Evolutionary conservation across 2,797 vertebrate species (phyloP).

Genomic region (Bufotes viridis): DNA sequence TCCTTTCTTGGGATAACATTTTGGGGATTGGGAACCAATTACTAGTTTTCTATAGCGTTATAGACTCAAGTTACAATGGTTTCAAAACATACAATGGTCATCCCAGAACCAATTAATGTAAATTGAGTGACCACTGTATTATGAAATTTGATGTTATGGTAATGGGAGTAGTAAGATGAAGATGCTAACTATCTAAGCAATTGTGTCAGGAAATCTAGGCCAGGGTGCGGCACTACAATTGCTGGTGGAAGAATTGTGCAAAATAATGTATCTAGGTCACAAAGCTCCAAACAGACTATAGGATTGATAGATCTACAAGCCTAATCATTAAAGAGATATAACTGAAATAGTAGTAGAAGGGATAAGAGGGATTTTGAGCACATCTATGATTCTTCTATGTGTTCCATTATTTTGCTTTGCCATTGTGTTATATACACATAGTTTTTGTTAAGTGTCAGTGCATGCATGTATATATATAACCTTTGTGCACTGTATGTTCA

Average conservation of each 20-base stretch:
- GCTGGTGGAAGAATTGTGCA: neutral
- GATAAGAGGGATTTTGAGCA: neutral
- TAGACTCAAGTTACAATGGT: too few relatives aligned
- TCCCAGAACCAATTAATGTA: too few relatives aligned
- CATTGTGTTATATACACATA: too few relatives aligned
- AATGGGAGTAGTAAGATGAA: neutral
- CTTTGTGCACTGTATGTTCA: too few relatives aligned
- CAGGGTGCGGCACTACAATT: neutral
- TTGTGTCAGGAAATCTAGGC: conserved; percentile 3
- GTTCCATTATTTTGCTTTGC: too few relatives aligned
- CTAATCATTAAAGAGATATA: neutral
- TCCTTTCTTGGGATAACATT: too few relatives aligned
- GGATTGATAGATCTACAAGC: neutral
- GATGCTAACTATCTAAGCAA: neutral
- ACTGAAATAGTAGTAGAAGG: neutral
- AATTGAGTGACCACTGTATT: neutral
- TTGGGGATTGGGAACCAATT: too few relatives aligned
- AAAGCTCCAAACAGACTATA: conserved; percentile 7
- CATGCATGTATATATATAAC: too few relatives aligned
- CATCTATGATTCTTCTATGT: neutral
- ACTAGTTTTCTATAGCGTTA: too few relatives aligned
- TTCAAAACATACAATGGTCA: too few relatives aligned
- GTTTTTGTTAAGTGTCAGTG: too few relatives aligned
- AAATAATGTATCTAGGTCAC: conserved; percentile 18
- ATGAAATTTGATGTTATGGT: neutral